Evolutionary conservation across 1,140 invertebrate species (phyloP), one percentile per base, ranked within the genome.

Genomic region (Spodoptera litura): DNA sequence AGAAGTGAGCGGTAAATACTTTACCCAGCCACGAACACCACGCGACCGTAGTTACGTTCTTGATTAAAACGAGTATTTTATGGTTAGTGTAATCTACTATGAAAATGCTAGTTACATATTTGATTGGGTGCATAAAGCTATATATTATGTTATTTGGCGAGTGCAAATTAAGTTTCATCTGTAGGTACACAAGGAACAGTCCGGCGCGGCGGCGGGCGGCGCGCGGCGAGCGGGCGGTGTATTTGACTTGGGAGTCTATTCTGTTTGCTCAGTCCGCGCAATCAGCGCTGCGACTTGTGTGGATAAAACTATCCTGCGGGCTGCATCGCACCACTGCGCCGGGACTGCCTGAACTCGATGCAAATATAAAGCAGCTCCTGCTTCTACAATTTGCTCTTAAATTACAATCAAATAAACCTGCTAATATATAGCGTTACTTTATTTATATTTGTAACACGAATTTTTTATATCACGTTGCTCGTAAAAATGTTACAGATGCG

Each of bases 241-340:
- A 58, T 88, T 85, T 85, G 84, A 87, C 78, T 88, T 87, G 77
- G 80, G 82, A 83, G 73, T 83, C 81, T 76, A 75, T 79, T 73
- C 70, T 88, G 79, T 89, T 89, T 89, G 82, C 75, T 78, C 78
- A 85, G 85, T 84, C 83, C 78, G 82, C 78, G 83, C 86, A 87
- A 88, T 89, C 87, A 89, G 83, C 61, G 75, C 66, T 78, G 56
- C 35, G 61, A 44, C 58, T 73, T 74, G 59, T 64, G 56, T 61
- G 72, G 64, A 52, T 56, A 38, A 52, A 52, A 64, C 25, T 72
- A 72, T 72, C 38, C 59, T 71, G 76, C 53, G 53, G 55, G 11
- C 38, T 73, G 71, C 56, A 55, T 5, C 68, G 25, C 27, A 25
- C 49, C 66, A 38, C 49, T 52, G 68, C 66, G 66, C 68, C 38